Evolutionary conservation across 2,113 vertebrate species (phyloP), one percentile per base, ranked within the genome.

Genomic region (Callaeas wilsoni): DNA sequence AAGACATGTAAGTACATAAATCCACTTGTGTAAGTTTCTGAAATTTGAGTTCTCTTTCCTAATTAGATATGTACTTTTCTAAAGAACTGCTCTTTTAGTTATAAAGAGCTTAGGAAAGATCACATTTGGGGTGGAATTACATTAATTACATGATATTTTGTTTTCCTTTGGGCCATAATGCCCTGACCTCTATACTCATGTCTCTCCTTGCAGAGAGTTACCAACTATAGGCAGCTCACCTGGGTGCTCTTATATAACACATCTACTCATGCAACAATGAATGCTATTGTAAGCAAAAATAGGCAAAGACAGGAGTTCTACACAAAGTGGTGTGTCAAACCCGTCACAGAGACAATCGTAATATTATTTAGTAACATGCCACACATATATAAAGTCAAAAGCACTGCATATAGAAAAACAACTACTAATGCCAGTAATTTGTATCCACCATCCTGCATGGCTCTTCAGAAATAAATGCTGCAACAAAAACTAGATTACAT

Each of bases 401-500:
- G 76, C 29, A 27, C 41, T 30, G 76, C 75, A 32, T 62, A 93
- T 27, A 93, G 56, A 91, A 93, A 95, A 95, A 55, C 46, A 84
- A 52, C 37, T 89, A 87, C 90, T 88, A 95, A 94, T 59, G 67
- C 42, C 89, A 75, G 52, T 74, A 63, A 77, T 82, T 65, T 89
- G 52, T 68, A 59, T 11, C 22, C 63, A 74, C 44, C 46, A 75
- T 80, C 67, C 26, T 67, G 74, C 74, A 37, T 7, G 26, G 13
- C 16, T 82, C 53, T 23, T 76, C 57, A 59, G 79, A 94, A 89
- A 71, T 19, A 63, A 53, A 81, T 4, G 22, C 37, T 71, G 60
- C 55, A 67, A 80, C 76, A 53, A 84, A 78, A 97, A 96, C 67
- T 47, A 97, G 98, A 97, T 98, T 98, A 97, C 98, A 89, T 89